Evolutionary conservation across 2,797 vertebrate genomes (phyloP), one percentile per base, ranked within the genome.

Genomic region (Synaphobranchus kaupii): DNA sequence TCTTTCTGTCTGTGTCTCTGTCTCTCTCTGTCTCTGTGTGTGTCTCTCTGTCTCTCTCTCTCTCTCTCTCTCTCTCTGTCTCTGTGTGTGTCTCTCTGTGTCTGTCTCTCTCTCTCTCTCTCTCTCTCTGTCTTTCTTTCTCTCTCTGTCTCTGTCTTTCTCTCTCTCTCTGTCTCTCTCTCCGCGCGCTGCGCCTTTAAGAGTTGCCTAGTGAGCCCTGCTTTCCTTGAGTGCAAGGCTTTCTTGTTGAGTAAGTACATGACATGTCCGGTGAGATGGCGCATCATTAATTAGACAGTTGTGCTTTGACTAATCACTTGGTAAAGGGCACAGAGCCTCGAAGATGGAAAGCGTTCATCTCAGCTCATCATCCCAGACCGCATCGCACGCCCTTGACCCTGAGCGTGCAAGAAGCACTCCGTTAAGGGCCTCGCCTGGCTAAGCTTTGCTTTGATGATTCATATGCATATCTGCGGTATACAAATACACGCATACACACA

Each of bases 221-320:
- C 25, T 84, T 81, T 92, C 85, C 76, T 91, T 91, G 56, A 92
- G 90, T 90, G 89, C 89, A 80, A 91, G 92, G 89, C 34, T 91
- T 91, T 89, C 76, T 91, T 85, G 85, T 90, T 93, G 89, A 88
- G 91, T 90, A 85, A 90, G 71, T 90, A 90, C 91, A 92, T 92
- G 91, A 89, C 91, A 92, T 92, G 89, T 94, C 91, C 90, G 92
- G 89, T 91, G 91, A 91, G 90, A 92, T 89, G 92, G 89, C 92
- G 92, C 88, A 92, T 94, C 92, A 94, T 95, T 95, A 95, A 95
- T 94, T 93, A 95, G 94, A 94, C 93, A 94, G 93, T 92, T 93
- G 90, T 92, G 93, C 94, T 93, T 94, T 95, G 94, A 95, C 92
- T 95, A 95, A 96, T 95, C 92, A 85, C 91, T 93, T 87, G 90